Base-by-base conservation (phyloP, 2,113 vertebrate species). In the Phrynosoma platyrhinos region DNA sequence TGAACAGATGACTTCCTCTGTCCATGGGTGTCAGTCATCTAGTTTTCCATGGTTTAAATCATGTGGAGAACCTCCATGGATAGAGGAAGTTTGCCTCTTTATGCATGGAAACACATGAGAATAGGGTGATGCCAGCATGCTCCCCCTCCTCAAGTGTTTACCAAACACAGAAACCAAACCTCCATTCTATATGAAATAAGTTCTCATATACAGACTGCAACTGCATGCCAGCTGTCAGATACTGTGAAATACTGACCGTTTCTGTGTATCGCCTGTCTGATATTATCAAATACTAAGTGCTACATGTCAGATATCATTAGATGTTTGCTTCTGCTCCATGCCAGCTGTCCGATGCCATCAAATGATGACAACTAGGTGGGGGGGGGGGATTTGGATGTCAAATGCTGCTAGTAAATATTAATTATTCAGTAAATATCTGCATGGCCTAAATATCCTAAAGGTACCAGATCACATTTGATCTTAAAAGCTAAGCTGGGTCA, bases 151-250 rank as follows among this genome's bases (percentile, higher is more conserved):
- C 27, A 9, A 9, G 68, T 71, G 68, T 71, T 71, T 71, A 71
- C 68, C 27, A 71, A 71, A 71, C 68, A 71, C 27, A 71, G 23
- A 7, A 71, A 71, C 68, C 25, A 30, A 71, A 30, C 53, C 47
- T 79, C 53, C 32, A 21, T 40, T 58, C 32, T 87, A 40, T 80
- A 58, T 79, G 42, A 80, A 72, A n/a, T 62, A 20, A 71, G 85
- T 42, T 79, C 64, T 55, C 23, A 40, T 20, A 74, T 62, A 87
- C 14, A 75, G 71, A 62, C 53, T 75, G 53, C 32, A 62, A 27
- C 53, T 76, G 77, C 66, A 72, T 36, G 78, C 66, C 78, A 87
- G 78, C 78, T 87, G 78, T 72, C 85, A 72, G 14, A 27, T 80
- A 32, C 52, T 21, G 25, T 81, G 77, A 80, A 79, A 71, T 58